phyloP scores from a whole-genome alignment of 2,797 vertebrate genomes.

The Oryzias sinensis region DNA sequence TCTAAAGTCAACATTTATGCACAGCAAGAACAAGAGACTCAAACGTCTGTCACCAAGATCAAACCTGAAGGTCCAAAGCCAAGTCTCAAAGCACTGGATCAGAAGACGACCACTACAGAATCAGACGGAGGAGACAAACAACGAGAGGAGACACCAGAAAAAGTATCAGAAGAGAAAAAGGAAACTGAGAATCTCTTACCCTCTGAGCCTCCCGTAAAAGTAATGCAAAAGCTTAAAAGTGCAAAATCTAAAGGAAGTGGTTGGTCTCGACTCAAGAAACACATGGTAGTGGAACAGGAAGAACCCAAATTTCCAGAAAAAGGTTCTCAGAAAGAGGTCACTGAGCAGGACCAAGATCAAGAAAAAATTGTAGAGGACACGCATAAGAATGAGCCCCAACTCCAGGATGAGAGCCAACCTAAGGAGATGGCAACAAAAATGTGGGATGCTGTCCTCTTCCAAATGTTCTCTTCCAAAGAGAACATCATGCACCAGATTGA shows the following conservation, averaged over 20 bases:
- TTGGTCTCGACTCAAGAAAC: constrained; percentile 91
- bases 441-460: constrained; percentile 94
- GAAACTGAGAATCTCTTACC: constrained; percentile 27
- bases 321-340: constrained; percentile 40
- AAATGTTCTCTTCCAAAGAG: constrained; percentile 83
- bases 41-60: constrained; percentile 10
- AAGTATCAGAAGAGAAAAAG: constrained; percentile 33
- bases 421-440: constrained; percentile 77
- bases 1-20: constrained; percentile 26
- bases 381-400: neutral
- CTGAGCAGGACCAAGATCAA: constrained; percentile 35
- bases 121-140: constrained; percentile 32
- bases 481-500: constrained; percentile 77
- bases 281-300: constrained; percentile 85
- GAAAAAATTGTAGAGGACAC: constrained; percentile 29
- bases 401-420: constrained; percentile 25
- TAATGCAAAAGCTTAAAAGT: constrained; percentile 71
- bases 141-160: constrained; percentile 30
- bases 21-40: constrained; percentile 37
- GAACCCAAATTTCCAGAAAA: constrained; percentile 72
- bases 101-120: constrained; percentile 21
- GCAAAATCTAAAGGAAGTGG: constrained; percentile 75
- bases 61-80: constrained; percentile 20
- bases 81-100: constrained; percentile 12
- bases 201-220: constrained; percentile 67